Percentiles rank a stretch among this genome's conserved stretches.
These are phyloP conservation scores for Toxostoma redivivum DNA, from an alignment of 2,113 vertebrate genomes.

Conservation along the genomic window DNA sequence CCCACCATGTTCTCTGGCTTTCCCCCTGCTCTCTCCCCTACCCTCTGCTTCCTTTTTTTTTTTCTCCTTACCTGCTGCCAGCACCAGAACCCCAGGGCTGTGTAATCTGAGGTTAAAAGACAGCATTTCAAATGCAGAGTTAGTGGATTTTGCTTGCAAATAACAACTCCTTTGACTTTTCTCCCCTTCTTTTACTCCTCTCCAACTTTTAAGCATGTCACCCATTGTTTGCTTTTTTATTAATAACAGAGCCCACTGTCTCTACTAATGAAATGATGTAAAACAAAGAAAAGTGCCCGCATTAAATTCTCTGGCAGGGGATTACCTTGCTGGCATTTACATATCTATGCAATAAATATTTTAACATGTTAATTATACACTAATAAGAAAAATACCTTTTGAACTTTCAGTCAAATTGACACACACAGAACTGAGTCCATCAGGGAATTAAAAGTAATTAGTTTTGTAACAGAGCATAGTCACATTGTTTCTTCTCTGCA, in stretches of 20 bases:
- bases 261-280: constrained; percentile 52
- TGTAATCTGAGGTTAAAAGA: constrained; percentile 6
- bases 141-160: constrained; percentile 13
- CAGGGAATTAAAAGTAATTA: constrained; percentile 73
- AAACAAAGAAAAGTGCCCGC: constrained; percentile 55
- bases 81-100: neutral
- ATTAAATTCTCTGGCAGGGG: constrained; percentile 52
- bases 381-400: constrained; percentile 78
- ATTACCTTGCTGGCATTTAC: constrained; percentile 72
- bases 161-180: constrained; percentile 30
- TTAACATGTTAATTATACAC: constrained; percentile 76
- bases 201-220: constrained; percentile 35
- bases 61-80: neutral
- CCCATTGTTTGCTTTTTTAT: constrained; percentile 56
- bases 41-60: neutral
- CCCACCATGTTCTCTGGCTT: neutral
- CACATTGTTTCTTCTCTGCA: constrained; percentile 55
- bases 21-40: neutral
- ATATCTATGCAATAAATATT: constrained; percentile 76
- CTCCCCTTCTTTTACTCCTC: neutral
- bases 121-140: neutral
- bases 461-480: constrained; percentile 61
- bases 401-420: constrained; percentile 73
- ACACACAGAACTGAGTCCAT: constrained; percentile 44
- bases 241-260: constrained; percentile 48